A percentile compares a stretch with the other conserved stretches of the same genome.
Conservation (phyloP, 2,888 invertebrate species). For the Nysson spinosus region DNA sequence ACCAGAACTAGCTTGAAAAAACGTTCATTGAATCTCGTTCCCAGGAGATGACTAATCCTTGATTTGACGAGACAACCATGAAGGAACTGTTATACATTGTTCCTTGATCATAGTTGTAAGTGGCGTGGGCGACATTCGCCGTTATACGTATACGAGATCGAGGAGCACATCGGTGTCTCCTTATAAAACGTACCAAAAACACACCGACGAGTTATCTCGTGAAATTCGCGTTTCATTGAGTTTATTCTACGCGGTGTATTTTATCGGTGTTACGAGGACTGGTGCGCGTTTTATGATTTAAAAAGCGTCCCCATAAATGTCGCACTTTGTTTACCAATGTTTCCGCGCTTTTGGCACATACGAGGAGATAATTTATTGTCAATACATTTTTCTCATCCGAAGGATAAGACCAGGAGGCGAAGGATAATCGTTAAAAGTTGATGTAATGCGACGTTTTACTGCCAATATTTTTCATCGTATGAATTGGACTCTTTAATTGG, state of each 20-base stretch:
- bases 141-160: slow-evolving; percentile 39
- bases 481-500: slow-evolving; percentile 50
- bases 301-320: slow-evolving; percentile 28
- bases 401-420: slow-evolving; percentile 20
- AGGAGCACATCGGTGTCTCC: slow-evolving; percentile 13
- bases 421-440: slow-evolving; percentile 42
- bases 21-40: slow-evolving; percentile 53
- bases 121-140: slow-evolving; percentile 58
- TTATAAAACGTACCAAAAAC: slow-evolving; percentile 27
- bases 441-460: slow-evolving; percentile 51
- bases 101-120: slow-evolving; percentile 65
- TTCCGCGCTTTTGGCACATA: slow-evolving; percentile 2
- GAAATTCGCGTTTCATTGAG: slow-evolving; percentile 22
- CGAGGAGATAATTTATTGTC: slow-evolving; percentile 32
- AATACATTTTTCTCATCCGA: slow-evolving; percentile 11
- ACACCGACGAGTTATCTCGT: slow-evolving; percentile 14
- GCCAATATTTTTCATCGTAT: slow-evolving; percentile 41
- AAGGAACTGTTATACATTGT: slow-evolving; percentile 75
- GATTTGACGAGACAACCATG: slow-evolving; percentile 71
- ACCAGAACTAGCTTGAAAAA: slow-evolving; percentile 31
- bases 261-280: slow-evolving; percentile 11
- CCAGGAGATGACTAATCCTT: slow-evolving; percentile 67
- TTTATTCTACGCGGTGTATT: slow-evolving; percentile 7
- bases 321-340: slow-evolving; percentile 18
- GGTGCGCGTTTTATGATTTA: slow-evolving; percentile 17